phyloP scores from a whole-genome alignment of 2,888 invertebrate species.

The Coronaproctus castanopsis region DNA sequence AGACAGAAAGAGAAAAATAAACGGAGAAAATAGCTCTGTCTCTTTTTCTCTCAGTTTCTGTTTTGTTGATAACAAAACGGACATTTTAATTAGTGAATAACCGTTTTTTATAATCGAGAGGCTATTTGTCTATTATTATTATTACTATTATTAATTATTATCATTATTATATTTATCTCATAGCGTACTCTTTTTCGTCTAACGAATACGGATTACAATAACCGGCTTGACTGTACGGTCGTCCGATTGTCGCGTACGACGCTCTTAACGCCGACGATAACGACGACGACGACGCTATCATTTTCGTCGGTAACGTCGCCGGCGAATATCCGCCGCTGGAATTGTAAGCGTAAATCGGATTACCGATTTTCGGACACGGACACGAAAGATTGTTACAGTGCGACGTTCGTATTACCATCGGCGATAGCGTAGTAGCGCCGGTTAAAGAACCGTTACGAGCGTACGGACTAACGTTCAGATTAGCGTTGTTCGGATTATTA shows the following conservation, averaged over 20 bases:
- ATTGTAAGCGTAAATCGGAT: slow-evolving; percentile 29
- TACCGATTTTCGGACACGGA: slow-evolving; percentile 23
- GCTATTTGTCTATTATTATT: too few species aligned
- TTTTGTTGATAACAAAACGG: too few species aligned
- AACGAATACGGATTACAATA: slow-evolving; percentile 26
- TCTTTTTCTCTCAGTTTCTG: too few species aligned
- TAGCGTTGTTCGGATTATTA: too few species aligned
- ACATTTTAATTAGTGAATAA: too few species aligned
- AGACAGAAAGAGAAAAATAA: neutral
- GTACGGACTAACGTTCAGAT: slow-evolving; percentile 2
- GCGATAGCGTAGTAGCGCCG: slow-evolving; percentile 35
- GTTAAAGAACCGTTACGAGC: slow-evolving; percentile 25
- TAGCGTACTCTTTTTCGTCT: slow-evolving; percentile 25
- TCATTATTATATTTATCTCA: too few species aligned
- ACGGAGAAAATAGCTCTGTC: too few species aligned
- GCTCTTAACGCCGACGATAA: slow-evolving; percentile 31
- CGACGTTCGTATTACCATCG: slow-evolving; percentile 16
- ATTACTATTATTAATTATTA: too few species aligned
- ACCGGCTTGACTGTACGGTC: slow-evolving; percentile 28
- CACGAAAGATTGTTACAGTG: slow-evolving; percentile 21
- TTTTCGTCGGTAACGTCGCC: slow-evolving; percentile 30
- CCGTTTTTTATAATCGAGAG: too few species aligned
- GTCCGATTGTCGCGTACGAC: slow-evolving; percentile 39
- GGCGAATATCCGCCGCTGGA: slow-evolving; percentile 34
- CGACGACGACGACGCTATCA: slow-evolving; percentile 21